Percentiles rank a stretch among this genome's conserved stretches.
These are phyloP conservation scores for Drosophila insularis DNA, from an alignment of 1,140 invertebrate genomes.

Conservation along the genomic window DNA sequence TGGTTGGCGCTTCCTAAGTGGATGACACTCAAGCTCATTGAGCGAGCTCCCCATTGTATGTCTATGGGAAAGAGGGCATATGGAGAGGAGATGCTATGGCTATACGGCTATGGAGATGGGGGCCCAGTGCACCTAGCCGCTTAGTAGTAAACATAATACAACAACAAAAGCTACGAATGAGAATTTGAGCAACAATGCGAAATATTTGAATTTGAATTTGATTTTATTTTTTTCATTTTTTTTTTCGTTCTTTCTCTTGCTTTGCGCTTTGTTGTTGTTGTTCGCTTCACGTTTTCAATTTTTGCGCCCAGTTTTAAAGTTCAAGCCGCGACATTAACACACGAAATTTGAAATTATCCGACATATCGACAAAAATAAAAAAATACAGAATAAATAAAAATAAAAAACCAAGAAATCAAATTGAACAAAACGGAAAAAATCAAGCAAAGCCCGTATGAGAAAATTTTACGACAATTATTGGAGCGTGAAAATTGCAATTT, in stretches of 20 bases:
- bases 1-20: constrained; percentile 80
- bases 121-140: constrained; percentile 53
- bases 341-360: constrained; percentile 74
- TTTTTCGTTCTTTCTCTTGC: constrained; percentile 35
- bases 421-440: constrained; percentile 19
- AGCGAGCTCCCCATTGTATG: constrained; percentile 61
- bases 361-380: constrained; percentile 20
- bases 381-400: constrained; percentile 11
- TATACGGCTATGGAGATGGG: constrained; percentile 5
- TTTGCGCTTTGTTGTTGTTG: constrained; percentile 4
- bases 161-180: constrained; percentile 40
- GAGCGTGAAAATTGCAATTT: constrained; percentile 46
- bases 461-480: constrained; percentile 33
- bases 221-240: constrained; percentile 23
- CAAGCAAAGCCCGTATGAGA: background rate
- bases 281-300: constrained; percentile 55
- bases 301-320: constrained; percentile 74
- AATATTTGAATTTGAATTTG: constrained; percentile 65
- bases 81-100: constrained; percentile 11
- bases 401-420: constrained; percentile 7
- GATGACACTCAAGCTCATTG: constrained; percentile 80
- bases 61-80: constrained; percentile 26
- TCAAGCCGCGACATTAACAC: constrained; percentile 80
- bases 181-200: constrained; percentile 59
- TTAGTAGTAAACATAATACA: constrained; percentile 74